These are phyloP conservation scores for Eumaeus atala DNA, from an alignment of 1,140 invertebrate genomes.

Conservation along the genomic window DNA sequence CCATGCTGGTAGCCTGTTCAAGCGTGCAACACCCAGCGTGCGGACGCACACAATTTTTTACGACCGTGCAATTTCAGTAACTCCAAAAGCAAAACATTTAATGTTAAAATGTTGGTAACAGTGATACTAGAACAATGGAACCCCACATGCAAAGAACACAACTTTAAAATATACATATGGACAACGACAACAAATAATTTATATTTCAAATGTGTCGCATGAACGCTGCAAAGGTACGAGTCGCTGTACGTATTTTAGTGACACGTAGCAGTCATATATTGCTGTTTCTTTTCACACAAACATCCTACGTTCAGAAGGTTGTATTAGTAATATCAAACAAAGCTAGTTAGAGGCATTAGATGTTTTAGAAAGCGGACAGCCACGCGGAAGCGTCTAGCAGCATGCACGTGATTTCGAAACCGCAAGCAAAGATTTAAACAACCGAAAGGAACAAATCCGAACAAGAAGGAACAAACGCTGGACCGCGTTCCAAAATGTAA, in stretches of 20 bases:
- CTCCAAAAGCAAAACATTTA: conserved; percentile 3
- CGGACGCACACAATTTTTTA: conserved; percentile 14
- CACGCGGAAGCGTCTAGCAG: neutral
- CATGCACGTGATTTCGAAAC: conserved; percentile 9
- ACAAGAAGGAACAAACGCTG: conserved; percentile 39
- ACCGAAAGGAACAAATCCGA: conserved; percentile 17
- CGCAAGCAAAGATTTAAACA: conserved; percentile 14
- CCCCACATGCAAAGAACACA: conserved; percentile 15
- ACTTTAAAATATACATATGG: conserved; percentile 15
- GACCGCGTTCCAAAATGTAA: conserved; percentile 34
- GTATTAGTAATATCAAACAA: conserved; percentile 29
- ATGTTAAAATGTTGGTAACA: conserved; percentile 9
- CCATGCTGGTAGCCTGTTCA: conserved; percentile 49
- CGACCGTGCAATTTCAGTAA: conserved; percentile 4
- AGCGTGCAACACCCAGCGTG: conserved; percentile 57
- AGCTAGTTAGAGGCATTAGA: conserved; percentile 6
- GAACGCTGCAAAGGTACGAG: conserved; percentile 25
- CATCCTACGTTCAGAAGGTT: conserved; percentile 52
- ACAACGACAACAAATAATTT: conserved; percentile 30
- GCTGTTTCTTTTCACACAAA: conserved; percentile 49
- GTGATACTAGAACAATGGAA: conserved; percentile 12
- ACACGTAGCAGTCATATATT: conserved; percentile 48
- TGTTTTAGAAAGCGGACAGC: conserved; percentile 1
- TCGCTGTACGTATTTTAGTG: conserved; percentile 29
- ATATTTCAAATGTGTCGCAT: conserved; percentile 37